Percentiles rank a stretch among this genome's conserved stretches.
Conservation (phyloP, 1,140 invertebrate genomes). For the Magallana gigas region DNA sequence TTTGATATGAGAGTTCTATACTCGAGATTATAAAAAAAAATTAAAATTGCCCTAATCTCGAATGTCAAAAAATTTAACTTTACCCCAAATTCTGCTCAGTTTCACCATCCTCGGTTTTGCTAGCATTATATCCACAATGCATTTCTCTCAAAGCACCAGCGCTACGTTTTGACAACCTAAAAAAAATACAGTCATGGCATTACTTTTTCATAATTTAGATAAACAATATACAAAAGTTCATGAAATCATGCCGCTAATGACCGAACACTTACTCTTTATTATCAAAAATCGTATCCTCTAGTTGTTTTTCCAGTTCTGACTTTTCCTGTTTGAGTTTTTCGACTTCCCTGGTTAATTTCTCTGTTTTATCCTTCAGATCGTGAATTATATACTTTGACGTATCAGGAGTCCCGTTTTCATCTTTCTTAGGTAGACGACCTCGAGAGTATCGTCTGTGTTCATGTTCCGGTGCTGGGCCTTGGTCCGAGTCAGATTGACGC, state of each 20-base stretch:
- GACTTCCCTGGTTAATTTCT: neutral
- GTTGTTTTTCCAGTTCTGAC: neutral
- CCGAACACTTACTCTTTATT: conserved; percentile 4
- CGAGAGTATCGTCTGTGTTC: conserved; percentile 31
- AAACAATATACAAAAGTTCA: no score
- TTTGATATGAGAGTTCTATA: no score
- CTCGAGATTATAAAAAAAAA: no score
- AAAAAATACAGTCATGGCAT: neutral
- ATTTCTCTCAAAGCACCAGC: neutral
- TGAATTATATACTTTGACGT: conserved; percentile 38
- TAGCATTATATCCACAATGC: neutral
- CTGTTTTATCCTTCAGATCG: conserved; percentile 23
- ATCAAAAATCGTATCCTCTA: neutral
- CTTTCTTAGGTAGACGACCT: conserved; percentile 7
- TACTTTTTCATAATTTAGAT: no score
- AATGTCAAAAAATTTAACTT: neutral
- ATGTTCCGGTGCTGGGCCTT: neutral
- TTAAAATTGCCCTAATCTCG: no score
- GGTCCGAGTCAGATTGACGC: conserved; percentile 30
- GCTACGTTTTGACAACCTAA: neutral
- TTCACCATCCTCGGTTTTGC: neutral
- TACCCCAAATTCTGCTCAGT: conserved; percentile 9
- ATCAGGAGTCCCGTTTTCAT: conserved; percentile 33
- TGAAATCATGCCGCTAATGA: no score
- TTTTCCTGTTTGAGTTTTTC: conserved; percentile 22